Base-by-base conservation (phyloP, 2,113 vertebrate species). In the Oryzias javanicus region DNA sequence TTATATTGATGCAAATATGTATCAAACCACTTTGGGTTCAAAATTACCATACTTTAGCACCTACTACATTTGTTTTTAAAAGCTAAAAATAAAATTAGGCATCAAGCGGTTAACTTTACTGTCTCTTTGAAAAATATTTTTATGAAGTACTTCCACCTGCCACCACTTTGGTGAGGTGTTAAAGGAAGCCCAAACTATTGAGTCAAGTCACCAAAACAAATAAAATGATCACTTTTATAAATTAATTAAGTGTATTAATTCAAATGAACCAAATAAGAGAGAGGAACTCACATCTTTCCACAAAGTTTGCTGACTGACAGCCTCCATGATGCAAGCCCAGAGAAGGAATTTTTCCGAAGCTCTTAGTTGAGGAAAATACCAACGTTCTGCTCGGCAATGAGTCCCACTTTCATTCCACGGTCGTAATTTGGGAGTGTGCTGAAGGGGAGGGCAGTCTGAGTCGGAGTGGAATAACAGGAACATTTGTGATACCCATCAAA, bases 231-330 rank as follows among this genome's bases (percentile, higher is more conserved):
- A 46, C 8, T 10, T 3, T 6, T 35, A 16, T 40, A 19, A 48
- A 20, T 48, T 15, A 16, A 46, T 6, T 17, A 45, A 45, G 25
- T 27, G 25, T 12, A 35, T 3, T 35, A 12, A 12, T 35, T 35
- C 10, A 19, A n/a, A 47, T 18, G n/a, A 46, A 17, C n/a, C 1
- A 46, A n/a, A n/a, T 18, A n/a, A 52, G 14, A 18, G n/a, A n/a
- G 4, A 14, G 10, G 47, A 17, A 92, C 91, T 92, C 86, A 92
- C 91, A 90, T 92, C 91, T 80, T 90, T 90, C 83, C 87, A 91
- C n/a, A 91, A 78, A 69, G 78, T 74, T 73, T 91, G 90, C 35
- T 91, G 89, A 73, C 90, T 91, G 64, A 64, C 72, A 48, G 62
- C 77, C 64, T 92, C 90, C 91, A 92, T 92, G 57, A 82, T 87